Evolutionary conservation across 92 coral and sea anemone genomes (phyloP), one percentile per base, ranked within the genome.

Genomic region (Epizoanthus stellaris): DNA sequence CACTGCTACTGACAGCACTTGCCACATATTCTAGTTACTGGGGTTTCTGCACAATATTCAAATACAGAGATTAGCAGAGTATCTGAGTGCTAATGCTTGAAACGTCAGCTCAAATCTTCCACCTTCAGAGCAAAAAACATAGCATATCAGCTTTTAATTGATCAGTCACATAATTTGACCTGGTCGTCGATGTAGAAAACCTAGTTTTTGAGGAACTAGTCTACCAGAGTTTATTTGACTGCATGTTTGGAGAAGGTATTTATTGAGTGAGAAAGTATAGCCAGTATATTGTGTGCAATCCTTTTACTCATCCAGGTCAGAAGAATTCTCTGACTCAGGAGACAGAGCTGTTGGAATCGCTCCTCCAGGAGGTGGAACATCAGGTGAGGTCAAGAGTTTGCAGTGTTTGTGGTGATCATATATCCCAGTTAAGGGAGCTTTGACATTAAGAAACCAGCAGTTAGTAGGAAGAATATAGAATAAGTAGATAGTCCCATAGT

Each of bases 281-380:
- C 1, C 20, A 68, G 21, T 12, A 71, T 3, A 15, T 14, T 21
- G 5, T 71, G 1, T 71, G 54, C 14, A 59, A 19, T 61, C 1
- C 5, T 70, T 72, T 75, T 21, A 6, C 3, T 2, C 19, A 5
- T 39, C 16, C 89, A 96, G 99, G 99, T 12, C 99, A 96, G 81
- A 96, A 96, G 72, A 96, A 96, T 75, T 96, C 98, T 3, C 84
- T 96, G 47, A 96, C 98, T 30, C 99, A 96, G 70, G 99, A 96
- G 86, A 96, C 99, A 30, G 99, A 96, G 67, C 88, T 96, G 69
- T 63, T 96, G 64, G 99, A 96, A 52, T 96, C 99, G 12, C 88
- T 95, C 30, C 80, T 96, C 47, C 99, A 96, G 77, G 99, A 96
- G 84, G 99, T 96, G 7, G 99, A 96, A 71, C 98, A 96, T 62